Base-by-base conservation (phyloP, 2,113 vertebrate species). In the Xenopus tropicalis region DNA sequence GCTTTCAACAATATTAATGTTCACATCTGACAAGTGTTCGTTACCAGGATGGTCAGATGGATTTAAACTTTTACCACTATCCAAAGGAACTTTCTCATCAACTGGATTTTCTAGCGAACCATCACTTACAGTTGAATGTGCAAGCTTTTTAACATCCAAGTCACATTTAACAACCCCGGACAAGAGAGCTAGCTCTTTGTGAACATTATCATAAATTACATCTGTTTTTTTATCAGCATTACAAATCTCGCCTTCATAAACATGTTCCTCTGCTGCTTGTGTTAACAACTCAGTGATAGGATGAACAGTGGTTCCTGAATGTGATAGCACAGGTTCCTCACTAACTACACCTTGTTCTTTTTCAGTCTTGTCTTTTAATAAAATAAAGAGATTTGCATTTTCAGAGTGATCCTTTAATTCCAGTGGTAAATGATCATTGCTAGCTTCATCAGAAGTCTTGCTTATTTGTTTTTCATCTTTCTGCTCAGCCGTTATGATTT, bases 1-100 rank as follows among this genome's bases (percentile, higher is more conserved):
- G 58, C 64, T 83, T 83, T 88, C 87, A 77, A 78, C 74, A 81
- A 78, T 44, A 74, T 14, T 81, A 57, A n/a, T 74, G 81, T 81
- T 84, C 73, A 65, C 44, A 64, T 84, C 84, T 23, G 48, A 56
- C 23, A 9, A 16, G 7, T 5, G 52, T 17, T 10, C 19, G 4
- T 48, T 48, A 48, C 4, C 29, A 37, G 29, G 29, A 37, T 3
- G 29, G 29, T 9, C 29, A 37, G 29, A 37, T 37, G 29, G 5
- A 37, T 37, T 37, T 9, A 37, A 37, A 37, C 29, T 8, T 37
- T 37, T 37, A 37, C 6, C 29, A 8, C 6, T 37, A 9, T 37
- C 29, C 29, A 37, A 1, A 11, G 16, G 78, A 83, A 59, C 8
- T 17, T 61, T 58, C 54, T 73, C 61, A 48, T 52, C 75, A 48